These are phyloP conservation scores for Cynoglossus semilaevis DNA, from an alignment of 2,113 vertebrate genomes.

Conservation along the genomic window DNA sequence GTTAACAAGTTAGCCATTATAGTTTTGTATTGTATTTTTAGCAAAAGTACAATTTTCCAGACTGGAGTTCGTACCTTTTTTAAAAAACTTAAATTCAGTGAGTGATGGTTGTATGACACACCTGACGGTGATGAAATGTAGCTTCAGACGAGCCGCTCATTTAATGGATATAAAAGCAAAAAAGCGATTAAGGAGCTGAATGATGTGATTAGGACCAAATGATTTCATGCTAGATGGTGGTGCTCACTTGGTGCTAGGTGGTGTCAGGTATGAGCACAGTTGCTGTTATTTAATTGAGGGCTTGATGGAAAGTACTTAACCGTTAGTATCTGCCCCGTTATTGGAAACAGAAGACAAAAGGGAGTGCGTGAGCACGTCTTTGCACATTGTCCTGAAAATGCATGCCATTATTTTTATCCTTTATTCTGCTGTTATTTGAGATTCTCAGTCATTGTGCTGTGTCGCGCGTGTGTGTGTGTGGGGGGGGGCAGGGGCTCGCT, in stretches of 20 bases:
- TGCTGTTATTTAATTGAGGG: conserved; percentile 48
- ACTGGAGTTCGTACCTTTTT: too few species aligned
- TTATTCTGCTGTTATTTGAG: background rate
- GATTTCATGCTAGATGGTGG: too few species aligned
- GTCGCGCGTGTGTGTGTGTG: too few species aligned
- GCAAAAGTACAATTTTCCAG: too few species aligned
- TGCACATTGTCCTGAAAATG: conserved; percentile 2
- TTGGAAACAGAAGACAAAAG: conserved; percentile 22
- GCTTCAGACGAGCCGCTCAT: background rate
- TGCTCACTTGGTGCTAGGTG: conserved; percentile 21
- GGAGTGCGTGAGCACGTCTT: background rate
- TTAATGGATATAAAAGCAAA: conserved; percentile 8
- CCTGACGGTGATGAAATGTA: background rate
- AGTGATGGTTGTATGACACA: too few species aligned
- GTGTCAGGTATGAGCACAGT: conserved; percentile 40
- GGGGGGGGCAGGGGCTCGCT: too few species aligned
- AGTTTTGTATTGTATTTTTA: too few species aligned
- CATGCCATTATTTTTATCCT: background rate
- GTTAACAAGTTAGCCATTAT: too few species aligned
- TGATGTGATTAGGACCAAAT: conserved; percentile 31
- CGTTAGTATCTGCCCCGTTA: conserved; percentile 43
- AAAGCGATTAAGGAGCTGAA: conserved; percentile 25
- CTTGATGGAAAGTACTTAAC: conserved; percentile 52
- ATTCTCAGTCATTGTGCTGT: background rate
- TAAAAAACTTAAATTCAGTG: too few species aligned